phyloP scores from a whole-genome alignment of 2,113 vertebrate genomes.

The Dermatemys mawii region DNA sequence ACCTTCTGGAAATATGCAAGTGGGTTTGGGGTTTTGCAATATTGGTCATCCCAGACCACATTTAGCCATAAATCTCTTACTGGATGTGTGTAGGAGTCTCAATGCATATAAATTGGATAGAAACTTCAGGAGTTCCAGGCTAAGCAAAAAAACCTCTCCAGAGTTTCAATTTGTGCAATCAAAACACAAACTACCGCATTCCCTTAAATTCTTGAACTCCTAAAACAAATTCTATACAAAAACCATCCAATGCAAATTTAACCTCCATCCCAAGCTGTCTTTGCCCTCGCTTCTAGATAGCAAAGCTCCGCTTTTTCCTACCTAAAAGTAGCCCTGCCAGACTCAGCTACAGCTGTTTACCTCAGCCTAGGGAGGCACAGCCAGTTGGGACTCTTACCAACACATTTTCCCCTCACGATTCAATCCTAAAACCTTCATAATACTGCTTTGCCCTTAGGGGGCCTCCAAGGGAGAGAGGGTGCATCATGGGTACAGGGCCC shows the following conservation, averaged over 20 bases:
- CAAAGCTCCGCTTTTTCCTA: not conserved
- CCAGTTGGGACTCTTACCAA: not conserved
- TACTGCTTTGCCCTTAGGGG: fast-evolving
- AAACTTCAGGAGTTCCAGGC: not conserved
- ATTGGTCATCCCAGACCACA: not conserved
- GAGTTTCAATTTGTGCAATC: not conserved
- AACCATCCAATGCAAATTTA: not conserved
- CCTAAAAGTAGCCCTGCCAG: fast-evolving
- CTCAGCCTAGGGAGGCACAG: not conserved
- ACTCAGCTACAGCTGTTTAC: not conserved
- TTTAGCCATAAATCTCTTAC: not conserved
- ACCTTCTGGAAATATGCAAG: not conserved
- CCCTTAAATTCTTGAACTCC: not conserved
- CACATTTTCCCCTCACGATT: not conserved
- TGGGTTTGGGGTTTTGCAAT: not conserved
- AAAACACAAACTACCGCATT: not conserved
- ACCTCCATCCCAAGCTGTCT: not conserved
- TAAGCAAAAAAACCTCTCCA: not conserved
- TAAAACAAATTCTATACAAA: not conserved
- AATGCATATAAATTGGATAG: not conserved
- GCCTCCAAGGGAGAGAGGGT: fast-evolving
- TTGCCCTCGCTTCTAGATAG: not conserved
- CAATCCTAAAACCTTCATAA: not conserved
- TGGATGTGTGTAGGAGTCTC: not conserved
- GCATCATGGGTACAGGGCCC: fast-evolving